These are phyloP conservation scores for Anisognathus igniventris DNA, from an alignment of 2,797 vertebrate genomes.

Conservation along the genomic window DNA sequence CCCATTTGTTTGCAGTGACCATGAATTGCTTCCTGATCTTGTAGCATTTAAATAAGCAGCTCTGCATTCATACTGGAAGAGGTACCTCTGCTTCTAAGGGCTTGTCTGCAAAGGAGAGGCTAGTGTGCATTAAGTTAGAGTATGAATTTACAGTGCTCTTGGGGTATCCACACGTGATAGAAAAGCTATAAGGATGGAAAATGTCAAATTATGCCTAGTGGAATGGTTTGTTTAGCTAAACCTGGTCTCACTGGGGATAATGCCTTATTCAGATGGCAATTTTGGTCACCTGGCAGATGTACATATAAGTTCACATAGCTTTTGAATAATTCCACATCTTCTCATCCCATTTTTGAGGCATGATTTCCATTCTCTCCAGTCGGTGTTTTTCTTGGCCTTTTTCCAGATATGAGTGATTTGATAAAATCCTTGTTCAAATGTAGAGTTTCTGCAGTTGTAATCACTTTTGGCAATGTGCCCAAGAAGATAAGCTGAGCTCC, in stretches of 20 bases:
- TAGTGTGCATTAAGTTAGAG: not conserved
- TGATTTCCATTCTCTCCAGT: constrained; percentile 1
- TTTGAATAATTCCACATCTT: constrained; percentile 37
- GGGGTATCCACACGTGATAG: not conserved
- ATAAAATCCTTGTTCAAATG: constrained; percentile 22
- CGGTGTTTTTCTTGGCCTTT: constrained; percentile 33
- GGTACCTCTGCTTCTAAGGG: not conserved
- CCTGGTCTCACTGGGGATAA: constrained; percentile 8
- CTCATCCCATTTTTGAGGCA: constrained; percentile 16
- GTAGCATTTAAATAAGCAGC: not conserved
- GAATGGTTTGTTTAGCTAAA: constrained; percentile 28
- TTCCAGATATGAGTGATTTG: constrained; percentile 28
- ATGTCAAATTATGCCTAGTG: constrained; percentile 24
- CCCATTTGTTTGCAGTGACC: not conserved
- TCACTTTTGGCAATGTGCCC: not conserved
- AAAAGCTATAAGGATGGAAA: constrained; percentile 17
- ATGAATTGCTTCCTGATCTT: not conserved
- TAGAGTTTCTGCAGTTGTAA: constrained; percentile 12
- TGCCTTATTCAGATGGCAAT: constrained; percentile 45
- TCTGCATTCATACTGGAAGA: not conserved
- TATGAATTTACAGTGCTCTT: not conserved
- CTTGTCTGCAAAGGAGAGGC: not conserved
- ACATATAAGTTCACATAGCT: not conserved
- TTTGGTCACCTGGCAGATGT: constrained; percentile 29
- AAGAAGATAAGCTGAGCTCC: constrained; percentile 38